Percentiles rank a stretch among this genome's conserved stretches.
These are phyloP conservation scores for Chaenodraco wilsoni DNA, from an alignment of 2,797 vertebrate species.

Conservation along the genomic window DNA sequence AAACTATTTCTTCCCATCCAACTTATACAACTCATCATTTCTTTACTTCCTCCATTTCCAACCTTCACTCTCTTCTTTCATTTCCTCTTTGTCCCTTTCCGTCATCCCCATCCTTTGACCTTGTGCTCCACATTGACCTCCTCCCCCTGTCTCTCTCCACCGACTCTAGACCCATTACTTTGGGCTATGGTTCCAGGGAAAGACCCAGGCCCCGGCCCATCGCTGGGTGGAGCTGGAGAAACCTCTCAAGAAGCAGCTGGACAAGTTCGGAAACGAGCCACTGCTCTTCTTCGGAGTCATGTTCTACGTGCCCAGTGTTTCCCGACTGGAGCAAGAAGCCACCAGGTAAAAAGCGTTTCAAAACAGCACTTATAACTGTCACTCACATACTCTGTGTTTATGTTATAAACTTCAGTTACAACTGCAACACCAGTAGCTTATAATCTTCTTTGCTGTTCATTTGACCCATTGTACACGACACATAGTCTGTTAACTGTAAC, in stretches of 20 bases:
- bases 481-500: neutral
- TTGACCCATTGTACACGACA: neutral
- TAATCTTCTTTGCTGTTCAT: neutral
- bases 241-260: constrained; percentile 97
- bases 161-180: constrained; percentile 91
- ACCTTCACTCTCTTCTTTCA: neutral
- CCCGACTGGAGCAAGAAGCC: constrained; percentile 91
- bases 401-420: neutral
- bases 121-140: constrained; percentile 7
- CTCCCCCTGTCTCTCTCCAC: neutral
- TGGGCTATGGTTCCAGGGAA: constrained; percentile 95
- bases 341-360: constrained; percentile 86
- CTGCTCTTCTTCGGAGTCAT: constrained; percentile 97
- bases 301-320: constrained; percentile 96
- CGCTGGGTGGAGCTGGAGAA: constrained; percentile 99
- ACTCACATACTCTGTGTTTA: neutral
- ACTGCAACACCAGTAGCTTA: neutral
- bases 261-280: constrained; percentile 95
- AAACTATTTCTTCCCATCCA: neutral
- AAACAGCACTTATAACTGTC: neutral
- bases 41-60: neutral
- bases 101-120: neutral
- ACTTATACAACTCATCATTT: neutral
- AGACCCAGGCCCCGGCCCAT: constrained; percentile 87
- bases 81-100: neutral